phyloP scores from a whole-genome alignment of 1,140 invertebrate genomes.

The Acromyrmex charruanus region DNA sequence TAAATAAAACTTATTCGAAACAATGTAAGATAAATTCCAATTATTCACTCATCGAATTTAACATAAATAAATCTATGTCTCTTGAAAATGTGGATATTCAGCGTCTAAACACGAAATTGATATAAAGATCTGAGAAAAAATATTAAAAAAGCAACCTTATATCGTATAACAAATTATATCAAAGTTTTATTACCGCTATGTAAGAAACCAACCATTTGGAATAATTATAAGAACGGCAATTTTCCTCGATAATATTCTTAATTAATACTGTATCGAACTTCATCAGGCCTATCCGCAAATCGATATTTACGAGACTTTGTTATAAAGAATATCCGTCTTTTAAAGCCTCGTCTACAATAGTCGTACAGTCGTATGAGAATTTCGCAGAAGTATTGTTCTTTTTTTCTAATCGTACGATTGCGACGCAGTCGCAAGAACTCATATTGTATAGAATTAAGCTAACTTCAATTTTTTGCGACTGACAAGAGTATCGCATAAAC shows the following conservation, averaged over 20 bases:
- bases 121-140: constrained; percentile 2
- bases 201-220: constrained; percentile 37
- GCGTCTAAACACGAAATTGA: neutral
- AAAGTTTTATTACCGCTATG: constrained; percentile 22
- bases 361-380: too few species aligned
- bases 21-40: neutral
- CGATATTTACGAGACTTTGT: neutral
- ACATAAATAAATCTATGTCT: neutral
- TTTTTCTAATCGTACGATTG: too few species aligned
- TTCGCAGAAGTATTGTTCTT: too few species aligned
- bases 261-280: constrained; percentile 57
- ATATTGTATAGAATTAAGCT: too few species aligned
- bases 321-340: neutral
- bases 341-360: too few species aligned
- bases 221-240: constrained; percentile 4
- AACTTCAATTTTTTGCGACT: too few species aligned
- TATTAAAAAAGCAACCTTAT: neutral
- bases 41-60: constrained; percentile 18
- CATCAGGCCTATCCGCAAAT: neutral
- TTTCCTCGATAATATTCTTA: constrained; percentile 22
- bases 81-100: neutral
- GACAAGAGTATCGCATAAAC: too few species aligned
- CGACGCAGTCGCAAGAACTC: too few species aligned
- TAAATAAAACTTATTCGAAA: neutral
- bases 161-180: constrained; percentile 1